Evolutionary conservation across 1,140 invertebrate genomes (phyloP), one percentile per base, ranked within the genome.

Genomic region (Atopsyche davidsoni): DNA sequence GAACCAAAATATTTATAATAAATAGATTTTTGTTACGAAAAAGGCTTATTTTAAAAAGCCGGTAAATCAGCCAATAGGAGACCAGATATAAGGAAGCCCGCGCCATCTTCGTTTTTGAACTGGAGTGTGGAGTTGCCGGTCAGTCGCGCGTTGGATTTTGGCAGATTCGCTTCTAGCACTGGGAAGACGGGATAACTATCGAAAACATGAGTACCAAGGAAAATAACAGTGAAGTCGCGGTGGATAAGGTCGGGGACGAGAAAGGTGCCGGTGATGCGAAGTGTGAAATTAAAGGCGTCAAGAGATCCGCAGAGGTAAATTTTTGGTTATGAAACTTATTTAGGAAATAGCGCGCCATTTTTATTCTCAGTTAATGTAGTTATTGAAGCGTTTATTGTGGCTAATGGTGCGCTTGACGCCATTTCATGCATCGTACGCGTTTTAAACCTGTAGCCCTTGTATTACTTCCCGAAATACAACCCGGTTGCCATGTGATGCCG

Each of bases 41-140:
- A 31, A 31, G 9, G 28, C 9, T 9, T 31, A 31, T 31, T 31
- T 31, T 38, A 53, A 51, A 51, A 51, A 36, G 48, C 48, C 48
- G 48, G 48, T 51, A 51, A 44, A 62, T 73, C 66, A 69, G 72
- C 74, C 75, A 79, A 78, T 77, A 67, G 74, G 69, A 67, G 57
- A 62, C 64, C 64, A 69, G 68, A 74, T 77, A 73, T 76, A 72
- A 69, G 73, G 72, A 79, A 80, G 78, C 75, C 68, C 79, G 82
- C 83, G 83, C 84, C 83, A 85, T 86, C 79, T 86, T 85, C 79
- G 77, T 79, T 83, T 85, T 85, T 80, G 81, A 85, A 84, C 81
- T 80, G 79, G 77, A 80, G 76, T 70, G 68, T 63, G 24, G 48
- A 51, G 34, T 51, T 51, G 70, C 75, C 73, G 75, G 75, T 74